Percentiles rank a stretch among this genome's conserved stretches.
Evolutionary conservation across 2,888 invertebrate species (phyloP).

Genomic region (Hypsopygia costalis): DNA sequence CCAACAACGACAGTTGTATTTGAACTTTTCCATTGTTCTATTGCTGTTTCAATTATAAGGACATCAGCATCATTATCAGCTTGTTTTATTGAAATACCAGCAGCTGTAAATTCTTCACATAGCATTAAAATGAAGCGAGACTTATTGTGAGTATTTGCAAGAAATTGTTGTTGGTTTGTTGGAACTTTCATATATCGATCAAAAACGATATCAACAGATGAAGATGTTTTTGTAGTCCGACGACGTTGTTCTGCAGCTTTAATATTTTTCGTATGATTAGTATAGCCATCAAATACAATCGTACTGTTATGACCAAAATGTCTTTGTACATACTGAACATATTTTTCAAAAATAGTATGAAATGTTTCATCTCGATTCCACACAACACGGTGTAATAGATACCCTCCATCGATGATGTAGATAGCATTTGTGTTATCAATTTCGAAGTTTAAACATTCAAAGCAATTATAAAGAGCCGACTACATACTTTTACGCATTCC

Average conservation of each 20-base stretch:
- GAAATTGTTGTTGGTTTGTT: slow-evolving; percentile 20
- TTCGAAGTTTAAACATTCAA: slow-evolving; percentile 22
- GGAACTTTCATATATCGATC: slow-evolving; percentile 31
- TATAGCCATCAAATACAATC: slow-evolving; percentile 32
- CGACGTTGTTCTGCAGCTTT: slow-evolving; percentile 21
- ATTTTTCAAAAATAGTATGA: slow-evolving; percentile 22
- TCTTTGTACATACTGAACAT: slow-evolving; percentile 22
- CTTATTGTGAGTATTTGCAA: slow-evolving; percentile 11
- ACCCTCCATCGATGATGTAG: slow-evolving; percentile 31
- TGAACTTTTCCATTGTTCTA: slow-evolving; percentile 9
- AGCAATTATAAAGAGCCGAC: slow-evolving; percentile 26
- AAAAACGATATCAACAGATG: slow-evolving; percentile 29
- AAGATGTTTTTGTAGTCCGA: slow-evolving; percentile 25
- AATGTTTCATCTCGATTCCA: slow-evolving; percentile 26
- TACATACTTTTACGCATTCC: slow-evolving; percentile 28
- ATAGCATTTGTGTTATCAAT: slow-evolving; percentile 17
- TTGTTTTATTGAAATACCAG: slow-evolving; percentile 9
- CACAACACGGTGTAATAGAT: slow-evolving; percentile 24
- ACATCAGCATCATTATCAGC: slow-evolving; percentile 4
- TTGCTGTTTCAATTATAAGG: slow-evolving; percentile 11
- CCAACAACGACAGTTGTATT: slow-evolving; percentile 9
- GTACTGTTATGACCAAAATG: slow-evolving; percentile 20
- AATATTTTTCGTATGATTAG: slow-evolving; percentile 21
- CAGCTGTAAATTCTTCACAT: slow-evolving; percentile 11
- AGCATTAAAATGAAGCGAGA: slow-evolving; percentile 16